Evolutionary conservation across 2,797 vertebrate species (phyloP).

Genomic region (Phoeniculus purpureus): DNA sequence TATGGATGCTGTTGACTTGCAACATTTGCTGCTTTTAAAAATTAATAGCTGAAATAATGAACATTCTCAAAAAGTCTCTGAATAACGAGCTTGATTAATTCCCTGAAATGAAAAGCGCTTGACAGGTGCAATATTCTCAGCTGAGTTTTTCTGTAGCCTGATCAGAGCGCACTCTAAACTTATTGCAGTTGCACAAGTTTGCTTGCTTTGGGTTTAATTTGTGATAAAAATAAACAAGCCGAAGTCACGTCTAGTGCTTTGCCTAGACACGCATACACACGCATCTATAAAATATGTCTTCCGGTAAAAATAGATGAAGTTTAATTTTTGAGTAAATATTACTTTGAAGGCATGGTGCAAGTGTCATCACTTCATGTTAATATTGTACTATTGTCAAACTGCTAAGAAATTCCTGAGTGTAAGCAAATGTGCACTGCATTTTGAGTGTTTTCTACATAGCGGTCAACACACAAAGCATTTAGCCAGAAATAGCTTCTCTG

Average conservation of each 20-base stretch:
- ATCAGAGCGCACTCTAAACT: slow-evolving; percentile 28
- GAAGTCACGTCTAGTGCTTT: neutral
- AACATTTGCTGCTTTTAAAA: slow-evolving; percentile 82
- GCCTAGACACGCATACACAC: neutral
- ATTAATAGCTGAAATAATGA: slow-evolving; percentile 84
- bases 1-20: slow-evolving; percentile 78
- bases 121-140: slow-evolving; percentile 72
- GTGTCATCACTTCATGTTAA: slow-evolving; percentile 61
- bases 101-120: slow-evolving; percentile 71
- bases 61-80: slow-evolving; percentile 73
- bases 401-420: slow-evolving; percentile 56
- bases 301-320: slow-evolving; percentile 46
- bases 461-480: neutral
- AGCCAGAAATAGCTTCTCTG: neutral
- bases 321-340: slow-evolving; percentile 75
- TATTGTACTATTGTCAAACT: slow-evolving; percentile 65
- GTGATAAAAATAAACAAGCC: slow-evolving; percentile 37
- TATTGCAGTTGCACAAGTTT: neutral
- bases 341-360: slow-evolving; percentile 50
- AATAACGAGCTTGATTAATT: slow-evolving; percentile 77
- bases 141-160: slow-evolving; percentile 54
- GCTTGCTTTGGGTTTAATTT: slow-evolving; percentile 52
- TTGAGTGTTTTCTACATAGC: slow-evolving; percentile 29
- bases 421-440: slow-evolving; percentile 56
- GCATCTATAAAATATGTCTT: neutral